Evolutionary conservation across 2,797 vertebrate species (phyloP).

Genomic region (Sebastes taczanowskii): DNA sequence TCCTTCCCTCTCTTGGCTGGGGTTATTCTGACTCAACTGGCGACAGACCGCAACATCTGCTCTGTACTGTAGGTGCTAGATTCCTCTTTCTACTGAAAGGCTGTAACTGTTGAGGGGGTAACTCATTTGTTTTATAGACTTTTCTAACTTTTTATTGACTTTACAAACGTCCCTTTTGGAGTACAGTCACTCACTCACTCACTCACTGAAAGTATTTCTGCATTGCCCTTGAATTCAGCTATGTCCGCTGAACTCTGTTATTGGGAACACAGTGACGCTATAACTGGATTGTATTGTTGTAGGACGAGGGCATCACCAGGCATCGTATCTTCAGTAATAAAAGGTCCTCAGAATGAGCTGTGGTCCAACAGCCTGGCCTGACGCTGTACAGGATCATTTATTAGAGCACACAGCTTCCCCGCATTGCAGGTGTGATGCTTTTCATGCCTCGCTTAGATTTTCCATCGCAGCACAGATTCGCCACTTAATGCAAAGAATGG

Average conservation of each 20-base stretch:
- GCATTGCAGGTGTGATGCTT: slow-evolving; percentile 60
- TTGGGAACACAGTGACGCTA: slow-evolving; percentile 52
- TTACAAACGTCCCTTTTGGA: slow-evolving; percentile 21
- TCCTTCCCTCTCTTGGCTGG: slow-evolving; percentile 31
- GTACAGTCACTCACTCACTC: not conserved
- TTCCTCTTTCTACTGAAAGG: slow-evolving; percentile 28
- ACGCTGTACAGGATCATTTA: slow-evolving; percentile 59
- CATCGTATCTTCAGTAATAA: slow-evolving; percentile 57
- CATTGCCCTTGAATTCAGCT: slow-evolving; percentile 57
- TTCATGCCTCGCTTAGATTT: slow-evolving; percentile 32
- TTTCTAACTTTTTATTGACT: slow-evolving; percentile 62
- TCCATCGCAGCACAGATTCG: slow-evolving; percentile 10
- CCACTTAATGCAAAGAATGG: slow-evolving; percentile 32
- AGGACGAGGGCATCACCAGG: slow-evolving; percentile 38
- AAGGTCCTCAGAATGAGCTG: slow-evolving; percentile 40
- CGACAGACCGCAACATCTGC: slow-evolving; percentile 55
- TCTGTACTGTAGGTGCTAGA: slow-evolving; percentile 39
- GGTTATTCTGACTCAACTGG: slow-evolving; percentile 48
- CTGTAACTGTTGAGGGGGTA: slow-evolving; percentile 28
- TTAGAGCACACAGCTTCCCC: slow-evolving; percentile 46
- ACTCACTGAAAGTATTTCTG: slow-evolving; percentile 27
- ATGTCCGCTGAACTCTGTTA: slow-evolving; percentile 45
- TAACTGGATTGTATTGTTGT: slow-evolving; percentile 53
- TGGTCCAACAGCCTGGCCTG: slow-evolving; percentile 22
- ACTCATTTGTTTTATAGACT: slow-evolving; percentile 58